These are phyloP conservation scores for Agrochola macilenta DNA, from an alignment of 2,888 invertebrate species.

Conservation along the genomic window DNA sequence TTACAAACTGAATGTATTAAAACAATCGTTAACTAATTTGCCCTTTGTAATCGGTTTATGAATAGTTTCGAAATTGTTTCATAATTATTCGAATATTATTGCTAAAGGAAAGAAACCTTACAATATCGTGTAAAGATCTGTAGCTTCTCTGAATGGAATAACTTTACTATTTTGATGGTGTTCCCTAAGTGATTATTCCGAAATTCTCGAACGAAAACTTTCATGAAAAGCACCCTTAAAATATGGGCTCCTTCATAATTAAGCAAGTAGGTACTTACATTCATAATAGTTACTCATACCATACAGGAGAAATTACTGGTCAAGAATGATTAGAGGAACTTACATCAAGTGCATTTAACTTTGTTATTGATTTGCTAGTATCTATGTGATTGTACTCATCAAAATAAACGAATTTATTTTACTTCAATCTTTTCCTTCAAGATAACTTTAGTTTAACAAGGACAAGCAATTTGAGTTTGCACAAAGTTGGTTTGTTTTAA, in stretches of 20 bases:
- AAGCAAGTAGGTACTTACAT: neutral
- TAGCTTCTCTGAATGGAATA: neutral
- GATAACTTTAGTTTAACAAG: neutral
- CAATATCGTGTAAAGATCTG: neutral
- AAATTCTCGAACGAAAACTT: neutral
- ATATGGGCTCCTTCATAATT: neutral
- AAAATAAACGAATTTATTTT: slow-evolving; percentile 14
- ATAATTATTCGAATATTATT: neutral
- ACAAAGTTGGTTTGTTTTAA: slow-evolving; percentile 4
- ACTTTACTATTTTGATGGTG: neutral
- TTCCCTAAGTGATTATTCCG: neutral
- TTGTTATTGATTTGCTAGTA: neutral
- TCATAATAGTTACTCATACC: neutral
- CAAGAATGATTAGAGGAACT: neutral
- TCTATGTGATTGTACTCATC: neutral
- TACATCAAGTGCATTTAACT: neutral
- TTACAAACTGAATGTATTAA: slow-evolving; percentile 26
- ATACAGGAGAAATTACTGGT: neutral
- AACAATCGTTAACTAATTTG: slow-evolving; percentile 26
- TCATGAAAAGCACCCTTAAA: neutral
- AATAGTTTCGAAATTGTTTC: slow-evolving; percentile 13
- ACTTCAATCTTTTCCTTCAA: neutral
- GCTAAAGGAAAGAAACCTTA: neutral
- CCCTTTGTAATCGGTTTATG: slow-evolving; percentile 24
- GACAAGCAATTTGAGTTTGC: neutral